Percentiles rank a stretch among this genome's conserved stretches.
phyloP scores from a whole-genome alignment of 2,797 vertebrate genomes.

The Propithecus deckenii region DNA sequence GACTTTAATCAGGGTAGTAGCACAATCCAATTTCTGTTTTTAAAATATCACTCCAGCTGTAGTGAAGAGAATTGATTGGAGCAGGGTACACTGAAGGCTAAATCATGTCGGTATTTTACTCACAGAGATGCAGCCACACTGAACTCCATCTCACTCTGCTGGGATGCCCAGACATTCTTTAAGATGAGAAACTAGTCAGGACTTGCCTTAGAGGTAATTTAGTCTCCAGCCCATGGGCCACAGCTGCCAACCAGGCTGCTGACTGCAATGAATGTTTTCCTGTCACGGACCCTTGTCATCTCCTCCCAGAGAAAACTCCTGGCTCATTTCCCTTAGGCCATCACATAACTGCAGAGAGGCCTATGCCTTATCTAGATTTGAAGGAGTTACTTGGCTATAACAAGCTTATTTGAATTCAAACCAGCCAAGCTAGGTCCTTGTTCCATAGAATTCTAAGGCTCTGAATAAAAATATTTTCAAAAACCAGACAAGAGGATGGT shows the following conservation, averaged over 20 bases:
- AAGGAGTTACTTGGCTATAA: constrained; percentile 59
- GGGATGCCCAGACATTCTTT: constrained; percentile 9
- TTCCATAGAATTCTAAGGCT: constrained; percentile 48
- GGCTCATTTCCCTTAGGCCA: constrained; percentile 26
- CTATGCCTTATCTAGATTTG: constrained; percentile 10
- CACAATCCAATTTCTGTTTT: constrained; percentile 48
- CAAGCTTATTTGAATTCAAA: constrained; percentile 45
- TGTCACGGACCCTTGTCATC: constrained; percentile 43
- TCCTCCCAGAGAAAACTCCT: neutral
- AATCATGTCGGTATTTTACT: neutral
- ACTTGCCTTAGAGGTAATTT: constrained; percentile 46
- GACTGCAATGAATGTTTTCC: constrained; percentile 8
- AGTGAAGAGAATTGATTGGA: constrained; percentile 11
- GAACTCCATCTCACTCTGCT: neutral
- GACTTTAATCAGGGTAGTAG: constrained; percentile 5
- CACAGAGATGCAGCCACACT: neutral
- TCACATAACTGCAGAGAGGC: constrained; percentile 52
- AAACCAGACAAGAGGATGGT: neutral
- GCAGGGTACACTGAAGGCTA: neutral
- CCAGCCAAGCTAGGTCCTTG: neutral
- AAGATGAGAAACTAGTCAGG: constrained; percentile 28
- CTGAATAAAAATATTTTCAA: constrained; percentile 70
- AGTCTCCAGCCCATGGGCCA: constrained; percentile 29
- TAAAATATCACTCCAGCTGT: constrained; percentile 22
- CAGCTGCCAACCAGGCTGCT: constrained; percentile 54